phyloP scores from a whole-genome alignment of 1,140 invertebrate genomes.

The Pomacea maculata region DNA sequence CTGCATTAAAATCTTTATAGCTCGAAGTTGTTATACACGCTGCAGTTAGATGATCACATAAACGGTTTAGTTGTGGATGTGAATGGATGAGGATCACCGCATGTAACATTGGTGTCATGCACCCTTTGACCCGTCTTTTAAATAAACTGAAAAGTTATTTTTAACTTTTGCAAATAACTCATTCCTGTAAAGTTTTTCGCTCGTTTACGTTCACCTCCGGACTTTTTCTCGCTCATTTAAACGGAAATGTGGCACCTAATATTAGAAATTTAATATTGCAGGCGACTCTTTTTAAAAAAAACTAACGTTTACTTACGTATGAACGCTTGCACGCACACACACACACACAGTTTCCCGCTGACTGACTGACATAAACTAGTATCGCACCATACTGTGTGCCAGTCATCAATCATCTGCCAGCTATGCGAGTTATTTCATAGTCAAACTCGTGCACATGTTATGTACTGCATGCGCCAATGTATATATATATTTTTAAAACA shows the following conservation, averaged over 20 bases:
- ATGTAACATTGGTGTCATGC: background rate
- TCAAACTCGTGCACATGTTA: background rate
- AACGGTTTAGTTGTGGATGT: background rate
- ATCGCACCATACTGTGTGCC: background rate
- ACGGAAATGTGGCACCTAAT: background rate
- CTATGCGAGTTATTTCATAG: background rate
- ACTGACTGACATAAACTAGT: background rate
- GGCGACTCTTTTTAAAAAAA: background rate
- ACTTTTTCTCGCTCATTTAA: background rate
- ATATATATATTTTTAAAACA: too few relatives aligned
- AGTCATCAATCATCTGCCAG: background rate
- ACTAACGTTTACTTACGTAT: background rate
- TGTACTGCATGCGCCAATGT: background rate
- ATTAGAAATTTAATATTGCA: too few relatives aligned
- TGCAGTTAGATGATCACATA: background rate
- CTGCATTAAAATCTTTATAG: too few relatives aligned
- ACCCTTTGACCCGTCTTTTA: background rate
- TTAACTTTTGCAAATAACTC: background rate
- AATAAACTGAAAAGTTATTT: background rate
- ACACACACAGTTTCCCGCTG: background rate
- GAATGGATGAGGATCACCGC: background rate
- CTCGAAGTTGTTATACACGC: background rate
- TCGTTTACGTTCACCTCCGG: background rate
- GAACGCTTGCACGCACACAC: background rate
- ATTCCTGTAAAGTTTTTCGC: background rate